A percentile compares a stretch with the other conserved stretches of the same genome.
These are phyloP conservation scores for Drosophila algonquin DNA, from an alignment of 2,888 invertebrate species.

Conservation along the genomic window DNA sequence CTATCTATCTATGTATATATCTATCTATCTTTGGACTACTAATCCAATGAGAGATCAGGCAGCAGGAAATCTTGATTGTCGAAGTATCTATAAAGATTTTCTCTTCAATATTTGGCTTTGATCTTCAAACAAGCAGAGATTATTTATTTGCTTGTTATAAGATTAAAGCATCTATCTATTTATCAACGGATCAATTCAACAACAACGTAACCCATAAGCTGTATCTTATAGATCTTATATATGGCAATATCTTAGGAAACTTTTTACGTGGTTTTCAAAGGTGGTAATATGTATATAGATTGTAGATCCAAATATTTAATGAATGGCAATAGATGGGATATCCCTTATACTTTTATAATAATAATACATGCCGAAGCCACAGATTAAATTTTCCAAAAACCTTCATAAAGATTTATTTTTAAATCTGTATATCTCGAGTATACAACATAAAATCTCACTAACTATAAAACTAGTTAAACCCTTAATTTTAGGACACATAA, in stretches of 20 bases:
- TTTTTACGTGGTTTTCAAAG: too few species aligned
- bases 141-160: constrained; percentile 9
- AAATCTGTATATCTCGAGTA: neutral
- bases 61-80: neutral
- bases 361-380: too few species aligned
- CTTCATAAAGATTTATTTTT: neutral
- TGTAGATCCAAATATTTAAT: too few species aligned
- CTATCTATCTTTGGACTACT: neutral
- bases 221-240: neutral
- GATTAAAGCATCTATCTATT: constrained; percentile 24
- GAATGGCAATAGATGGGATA: too few species aligned
- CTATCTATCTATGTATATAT: too few species aligned
- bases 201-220: neutral
- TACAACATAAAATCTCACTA: neutral
- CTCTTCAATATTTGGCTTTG: constrained; percentile 22
- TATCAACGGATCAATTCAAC: constrained; percentile 13
- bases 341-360: too few species aligned
- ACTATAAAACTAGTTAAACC: constrained; percentile 2
- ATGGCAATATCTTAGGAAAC: too few species aligned
- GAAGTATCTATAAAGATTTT: constrained; percentile 16
- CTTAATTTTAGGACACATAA: constrained; percentile 54
- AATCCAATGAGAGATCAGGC: constrained; percentile 4
- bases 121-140: constrained; percentile 32
- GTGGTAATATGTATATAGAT: too few species aligned
- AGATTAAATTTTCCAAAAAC: too few species aligned